Base-by-base conservation (phyloP, 2,113 vertebrate species). In the Genyomyrus donnyi region DNA sequence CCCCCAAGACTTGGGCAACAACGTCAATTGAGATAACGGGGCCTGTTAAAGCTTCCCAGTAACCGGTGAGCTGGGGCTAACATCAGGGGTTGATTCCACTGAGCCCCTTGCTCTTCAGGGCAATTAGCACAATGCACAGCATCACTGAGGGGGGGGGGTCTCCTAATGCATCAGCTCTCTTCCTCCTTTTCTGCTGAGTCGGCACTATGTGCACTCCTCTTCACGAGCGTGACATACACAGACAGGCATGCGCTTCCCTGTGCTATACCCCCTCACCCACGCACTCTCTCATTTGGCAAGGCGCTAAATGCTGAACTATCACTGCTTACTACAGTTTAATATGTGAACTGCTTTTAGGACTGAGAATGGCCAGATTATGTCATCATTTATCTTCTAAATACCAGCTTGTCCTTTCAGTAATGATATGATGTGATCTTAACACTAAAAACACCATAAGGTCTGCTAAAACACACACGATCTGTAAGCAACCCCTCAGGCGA, bases 111-210 rank as follows among this genome's bases (percentile, higher is more conserved):
- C 39, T 87, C 87, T 31, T 52, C 35, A 31, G 90, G 87, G 87
- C 48, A 62, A 90, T 88, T 88, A 90, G 46, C 21, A 19, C 35
- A 84, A 24, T 19, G n/a, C 86, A 53, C 50, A 84, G 87, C 46
- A 39, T 3, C 21, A 53, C 52, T 5, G 50, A 10, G 48, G 46
- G 49, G 17, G 49, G 39, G 70, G 35, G 15, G 19, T 35, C 35
- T 58, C 85, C 50, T 58, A 53, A 49, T 39, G n/a, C 62, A 80
- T 48, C 1, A 15, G 45, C 11, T 56, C 31, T 56, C 70, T 83
- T 70, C 27, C 66, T 52, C 88, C 27, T 3, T 13, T 56, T 39
- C 49, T n/a, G 9, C 48, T 52, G 88, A 89, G 31, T 24, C 19
- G 8, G 31, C 48, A 89, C 3, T n/a, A 19, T 19, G 31, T 4